A percentile compares a stretch with the other conserved stretches of the same genome.
Evolutionary conservation across 2,797 vertebrate species (phyloP).

Genomic region (Distichodus sexfasciatus): DNA sequence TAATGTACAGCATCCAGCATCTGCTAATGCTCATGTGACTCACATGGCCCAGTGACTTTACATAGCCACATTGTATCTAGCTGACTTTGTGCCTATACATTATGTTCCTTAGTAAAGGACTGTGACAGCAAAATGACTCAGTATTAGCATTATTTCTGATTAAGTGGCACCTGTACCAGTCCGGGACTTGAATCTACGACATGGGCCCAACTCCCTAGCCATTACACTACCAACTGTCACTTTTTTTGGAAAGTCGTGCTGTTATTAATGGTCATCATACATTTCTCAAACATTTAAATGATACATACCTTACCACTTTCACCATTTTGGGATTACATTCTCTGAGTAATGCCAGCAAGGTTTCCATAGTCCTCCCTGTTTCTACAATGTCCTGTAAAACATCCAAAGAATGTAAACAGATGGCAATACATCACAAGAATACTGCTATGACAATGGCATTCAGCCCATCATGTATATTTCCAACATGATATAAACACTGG

Average conservation of each 20-base stretch:
- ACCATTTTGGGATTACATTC: constrained; percentile 81
- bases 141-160: too few relatives aligned
- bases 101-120: neutral
- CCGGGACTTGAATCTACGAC: neutral
- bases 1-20: neutral
- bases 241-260: neutral
- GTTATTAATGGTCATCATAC: neutral
- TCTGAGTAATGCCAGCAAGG: constrained; percentile 74
- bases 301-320: constrained; percentile 81
- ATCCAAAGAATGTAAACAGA: constrained; percentile 5
- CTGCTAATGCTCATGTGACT: neutral
- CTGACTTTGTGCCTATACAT: neutral
- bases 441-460: too few relatives aligned
- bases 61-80: neutral
- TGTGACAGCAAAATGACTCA: too few relatives aligned
- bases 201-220: neutral
- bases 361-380: constrained; percentile 83
- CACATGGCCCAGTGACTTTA: neutral
- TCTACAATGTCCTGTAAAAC: constrained; percentile 80
- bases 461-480: too few relatives aligned
- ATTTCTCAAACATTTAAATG: neutral
- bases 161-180: too few relatives aligned
- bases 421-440: too few relatives aligned
- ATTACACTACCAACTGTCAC: too few relatives aligned
- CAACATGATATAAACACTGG: too few relatives aligned